Percentiles rank a stretch among this genome's conserved stretches.
Conservation (phyloP, 2,113 vertebrate species). For the Centrocercus urophasianus region DNA sequence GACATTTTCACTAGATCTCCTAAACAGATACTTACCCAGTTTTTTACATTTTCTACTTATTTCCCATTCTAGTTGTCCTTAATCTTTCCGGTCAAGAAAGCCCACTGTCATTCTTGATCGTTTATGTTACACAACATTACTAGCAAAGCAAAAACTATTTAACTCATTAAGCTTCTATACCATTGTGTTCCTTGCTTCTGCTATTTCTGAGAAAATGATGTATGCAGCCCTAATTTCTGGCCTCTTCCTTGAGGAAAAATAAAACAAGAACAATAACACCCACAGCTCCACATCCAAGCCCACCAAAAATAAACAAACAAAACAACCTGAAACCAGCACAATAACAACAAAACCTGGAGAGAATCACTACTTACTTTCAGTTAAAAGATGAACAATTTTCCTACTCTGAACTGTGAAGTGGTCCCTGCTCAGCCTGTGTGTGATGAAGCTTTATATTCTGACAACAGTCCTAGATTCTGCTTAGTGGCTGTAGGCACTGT, state of each 20-base stretch:
- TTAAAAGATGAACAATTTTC: background rate
- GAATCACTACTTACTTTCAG: background rate
- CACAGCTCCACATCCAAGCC: too few species aligned
- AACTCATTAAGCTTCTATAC: background rate
- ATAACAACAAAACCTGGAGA: background rate
- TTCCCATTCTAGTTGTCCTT: background rate
- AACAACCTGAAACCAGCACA: background rate
- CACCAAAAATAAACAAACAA: too few species aligned
- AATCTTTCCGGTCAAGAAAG: background rate
- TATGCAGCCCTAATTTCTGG: background rate
- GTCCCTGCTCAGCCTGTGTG: background rate
- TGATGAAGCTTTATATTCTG: background rate
- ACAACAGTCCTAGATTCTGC: background rate
- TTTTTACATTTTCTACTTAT: background rate
- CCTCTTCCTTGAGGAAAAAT: background rate
- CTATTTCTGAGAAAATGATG: background rate
- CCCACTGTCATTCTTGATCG: background rate
- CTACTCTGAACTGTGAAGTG: background rate
- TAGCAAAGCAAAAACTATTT: background rate
- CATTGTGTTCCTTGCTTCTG: background rate
- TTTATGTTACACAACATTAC: background rate
- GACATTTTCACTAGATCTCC: background rate
- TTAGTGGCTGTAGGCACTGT: background rate
- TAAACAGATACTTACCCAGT: accelerated
- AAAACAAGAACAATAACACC: background rate